Conservation (phyloP, 1,140 invertebrate genomes). For the Bilobella aurantiaca region DNA sequence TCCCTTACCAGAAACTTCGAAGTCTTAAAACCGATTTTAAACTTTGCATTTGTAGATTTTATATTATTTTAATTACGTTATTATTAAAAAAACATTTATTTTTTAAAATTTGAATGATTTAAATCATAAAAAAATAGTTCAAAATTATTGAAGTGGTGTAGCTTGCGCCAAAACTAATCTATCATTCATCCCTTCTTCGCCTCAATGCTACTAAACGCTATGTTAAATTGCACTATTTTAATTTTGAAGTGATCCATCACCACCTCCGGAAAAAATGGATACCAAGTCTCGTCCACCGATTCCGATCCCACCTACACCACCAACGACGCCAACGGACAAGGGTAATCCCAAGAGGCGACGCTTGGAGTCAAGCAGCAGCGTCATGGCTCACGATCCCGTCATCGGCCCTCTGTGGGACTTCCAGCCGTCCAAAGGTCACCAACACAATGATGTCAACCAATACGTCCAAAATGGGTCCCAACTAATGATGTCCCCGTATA, state of each 20-base stretch:
- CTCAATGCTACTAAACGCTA: no score
- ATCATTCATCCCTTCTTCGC: not conserved
- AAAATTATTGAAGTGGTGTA: no score
- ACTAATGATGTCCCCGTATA: conserved; percentile 1
- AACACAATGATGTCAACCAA: not conserved
- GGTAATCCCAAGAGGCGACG: not conserved
- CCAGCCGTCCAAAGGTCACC: not conserved
- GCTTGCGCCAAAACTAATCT: not conserved
- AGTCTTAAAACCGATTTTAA: no score
- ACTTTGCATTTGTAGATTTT: no score
- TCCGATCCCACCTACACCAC: conserved; percentile 11
- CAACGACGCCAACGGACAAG: conserved; percentile 12
- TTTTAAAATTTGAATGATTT: no score
- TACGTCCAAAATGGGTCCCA: conserved; percentile 1
- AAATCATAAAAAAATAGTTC: no score
- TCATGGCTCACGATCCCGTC: not conserved
- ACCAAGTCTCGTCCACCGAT: not conserved
- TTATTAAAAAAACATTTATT: no score
- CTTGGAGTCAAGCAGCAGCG: not conserved
- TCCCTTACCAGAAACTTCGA: no score
- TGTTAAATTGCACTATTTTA: no score
- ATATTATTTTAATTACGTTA: no score
- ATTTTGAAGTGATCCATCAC: not conserved
- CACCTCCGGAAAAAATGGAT: not conserved
- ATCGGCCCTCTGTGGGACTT: not conserved